phyloP scores from a whole-genome alignment of 2,113 vertebrate species.

The Aspidoscelis tigris region DNA sequence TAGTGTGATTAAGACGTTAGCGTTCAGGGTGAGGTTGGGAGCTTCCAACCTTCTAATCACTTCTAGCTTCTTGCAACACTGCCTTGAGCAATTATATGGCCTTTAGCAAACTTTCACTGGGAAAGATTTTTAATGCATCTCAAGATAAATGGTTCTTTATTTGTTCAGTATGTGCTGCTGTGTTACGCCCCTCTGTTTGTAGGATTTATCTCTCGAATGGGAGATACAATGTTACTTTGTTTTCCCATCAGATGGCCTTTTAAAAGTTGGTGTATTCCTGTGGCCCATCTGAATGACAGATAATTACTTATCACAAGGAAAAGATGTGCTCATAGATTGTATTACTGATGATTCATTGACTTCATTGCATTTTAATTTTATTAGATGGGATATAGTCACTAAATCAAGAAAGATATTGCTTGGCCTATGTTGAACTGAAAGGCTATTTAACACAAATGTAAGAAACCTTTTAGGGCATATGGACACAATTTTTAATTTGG shows the following conservation, averaged over 20 bases:
- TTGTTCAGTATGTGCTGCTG: conserved; percentile 50
- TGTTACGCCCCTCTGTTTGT: conserved; percentile 47
- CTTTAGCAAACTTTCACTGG: conserved; percentile 59
- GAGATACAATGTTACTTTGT: conserved; percentile 7
- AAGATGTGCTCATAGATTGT: conserved; percentile 19
- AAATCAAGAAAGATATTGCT: neutral
- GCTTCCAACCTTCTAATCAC: conserved; percentile 62
- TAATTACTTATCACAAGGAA: neutral
- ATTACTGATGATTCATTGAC: neutral
- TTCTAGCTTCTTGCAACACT: conserved; percentile 49
- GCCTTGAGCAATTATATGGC: conserved; percentile 60
- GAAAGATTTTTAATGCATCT: conserved; percentile 47
- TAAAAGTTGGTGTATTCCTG: neutral
- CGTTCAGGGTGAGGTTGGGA: conserved; percentile 63
- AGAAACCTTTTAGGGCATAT: too few species aligned
- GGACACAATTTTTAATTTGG: too few species aligned
- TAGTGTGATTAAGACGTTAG: conserved; percentile 64
- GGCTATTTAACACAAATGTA: neutral
- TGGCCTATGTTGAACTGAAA: conserved; percentile 22
- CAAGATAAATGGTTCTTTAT: conserved; percentile 62
- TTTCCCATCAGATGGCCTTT: conserved; percentile 33
- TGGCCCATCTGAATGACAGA: too few species aligned
- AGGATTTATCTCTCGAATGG: conserved; percentile 33
- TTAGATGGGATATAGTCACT: neutral
- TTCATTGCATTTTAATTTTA: neutral